phyloP scores from a whole-genome alignment of 2,888 invertebrate species.

The Tanytarsus gracilentus region DNA sequence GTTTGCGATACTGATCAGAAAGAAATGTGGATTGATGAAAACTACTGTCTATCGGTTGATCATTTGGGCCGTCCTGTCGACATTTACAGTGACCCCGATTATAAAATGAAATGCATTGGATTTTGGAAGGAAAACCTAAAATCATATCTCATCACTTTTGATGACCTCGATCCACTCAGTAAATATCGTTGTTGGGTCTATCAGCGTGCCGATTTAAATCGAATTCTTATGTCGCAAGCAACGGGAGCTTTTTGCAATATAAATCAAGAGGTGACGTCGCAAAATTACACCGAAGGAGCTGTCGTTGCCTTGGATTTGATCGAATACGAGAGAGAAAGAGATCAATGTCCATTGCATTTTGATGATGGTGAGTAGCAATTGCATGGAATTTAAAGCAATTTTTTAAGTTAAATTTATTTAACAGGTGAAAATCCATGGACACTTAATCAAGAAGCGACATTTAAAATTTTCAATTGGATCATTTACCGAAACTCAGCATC shows the following conservation, averaged over 20 bases:
- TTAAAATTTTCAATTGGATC: conserved; percentile 16
- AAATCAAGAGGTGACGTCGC: conserved; percentile 81
- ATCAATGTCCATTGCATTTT: conserved; percentile 96
- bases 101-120: conserved; percentile 93
- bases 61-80: conserved; percentile 89
- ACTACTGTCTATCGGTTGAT: conserved; percentile 93
- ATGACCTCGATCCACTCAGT: conserved; percentile 90
- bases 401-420: no score
- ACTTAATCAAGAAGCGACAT: conserved; percentile 31
- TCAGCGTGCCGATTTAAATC: conserved; percentile 86
- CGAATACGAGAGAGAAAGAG: conserved; percentile 87
- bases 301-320: conserved; percentile 84
- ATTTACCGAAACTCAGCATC: conserved; percentile 16
- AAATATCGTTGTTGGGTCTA: conserved; percentile 98
- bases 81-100: conserved; percentile 91
- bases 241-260: conserved; percentile 86
- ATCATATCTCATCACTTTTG: conserved; percentile 91
- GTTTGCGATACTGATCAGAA: conserved; percentile 94
- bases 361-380: conserved; percentile 91
- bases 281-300: conserved; percentile 84
- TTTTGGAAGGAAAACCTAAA: conserved; percentile 97
- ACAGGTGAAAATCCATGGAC: conserved; percentile 78
- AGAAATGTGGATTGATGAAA: conserved; percentile 88
- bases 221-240: conserved; percentile 74
- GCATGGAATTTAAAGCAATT: no score